These are phyloP conservation scores for Anastatus disparis DNA, from an alignment of 1,140 invertebrate species.

Conservation along the genomic window DNA sequence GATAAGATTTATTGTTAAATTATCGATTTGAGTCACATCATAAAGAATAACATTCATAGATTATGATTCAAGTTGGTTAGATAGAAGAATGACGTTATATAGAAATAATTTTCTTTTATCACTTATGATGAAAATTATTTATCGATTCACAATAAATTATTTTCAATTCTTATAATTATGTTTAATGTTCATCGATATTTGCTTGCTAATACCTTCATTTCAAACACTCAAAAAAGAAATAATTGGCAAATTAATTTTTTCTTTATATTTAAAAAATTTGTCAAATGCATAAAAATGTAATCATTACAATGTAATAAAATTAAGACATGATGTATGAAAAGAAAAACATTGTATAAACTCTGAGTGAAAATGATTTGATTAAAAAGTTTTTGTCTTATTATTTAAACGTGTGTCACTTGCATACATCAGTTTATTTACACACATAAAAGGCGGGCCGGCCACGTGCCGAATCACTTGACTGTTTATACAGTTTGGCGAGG, in stretches of 20 bases:
- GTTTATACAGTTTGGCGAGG: neutral
- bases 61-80: slow-evolving; percentile 14
- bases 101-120: slow-evolving; percentile 12
- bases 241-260: too few species aligned
- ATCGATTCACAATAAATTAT: neutral
- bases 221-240: too few species aligned
- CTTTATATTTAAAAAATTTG: too few species aligned
- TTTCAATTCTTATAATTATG: neutral
- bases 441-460: neutral
- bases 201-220: too few species aligned
- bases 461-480: slow-evolving; percentile 7
- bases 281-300: too few species aligned
- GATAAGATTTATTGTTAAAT: slow-evolving; percentile 9
- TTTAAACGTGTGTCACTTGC: neutral
- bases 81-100: neutral
- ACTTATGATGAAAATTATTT: too few species aligned
- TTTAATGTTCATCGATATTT: neutral
- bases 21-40: slow-evolving; percentile 10
- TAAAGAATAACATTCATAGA: slow-evolving; percentile 21
- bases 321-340: too few species aligned
- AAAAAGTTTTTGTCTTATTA: neutral
- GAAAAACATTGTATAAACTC: too few species aligned
- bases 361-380: too few species aligned
- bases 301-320: too few species aligned
- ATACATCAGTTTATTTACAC: neutral